Conservation (phyloP, 2,888 invertebrate genomes). For the Tipula helvola region DNA sequence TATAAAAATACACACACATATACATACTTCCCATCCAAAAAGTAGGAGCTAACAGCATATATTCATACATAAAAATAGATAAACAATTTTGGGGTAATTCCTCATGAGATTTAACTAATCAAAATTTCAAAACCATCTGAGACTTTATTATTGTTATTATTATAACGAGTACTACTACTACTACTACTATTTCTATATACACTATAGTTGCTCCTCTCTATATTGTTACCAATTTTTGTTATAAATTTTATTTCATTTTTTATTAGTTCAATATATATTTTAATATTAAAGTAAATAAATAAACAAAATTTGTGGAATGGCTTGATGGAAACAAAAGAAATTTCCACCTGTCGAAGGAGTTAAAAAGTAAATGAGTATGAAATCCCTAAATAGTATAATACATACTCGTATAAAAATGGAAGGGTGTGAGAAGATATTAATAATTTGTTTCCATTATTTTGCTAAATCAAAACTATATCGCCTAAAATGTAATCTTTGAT, state of each 20-base stretch:
- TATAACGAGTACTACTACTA: neutral
- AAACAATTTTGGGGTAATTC: constrained; percentile 5
- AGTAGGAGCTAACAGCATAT: neutral
- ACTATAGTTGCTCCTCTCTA: neutral
- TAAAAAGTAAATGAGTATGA: neutral
- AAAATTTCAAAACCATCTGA: constrained; percentile 10
- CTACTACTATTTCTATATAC: neutral
- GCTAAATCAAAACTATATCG: neutral
- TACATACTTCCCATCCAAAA: neutral
- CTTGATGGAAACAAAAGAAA: neutral
- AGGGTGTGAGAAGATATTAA: neutral
- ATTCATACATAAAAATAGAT: neutral
- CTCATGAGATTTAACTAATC: constrained; percentile 10
- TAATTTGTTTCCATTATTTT: neutral
- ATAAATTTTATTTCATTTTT: neutral
- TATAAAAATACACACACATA: neutral
- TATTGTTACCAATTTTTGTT: neutral
- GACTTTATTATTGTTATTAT: constrained; percentile 5
- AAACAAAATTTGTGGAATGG: neutral
- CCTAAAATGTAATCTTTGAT: neutral
- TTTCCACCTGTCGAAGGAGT: neutral
- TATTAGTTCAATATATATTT: neutral
- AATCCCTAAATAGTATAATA: neutral
- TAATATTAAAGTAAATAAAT: neutral
- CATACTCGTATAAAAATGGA: neutral